These are phyloP conservation scores for Linnaemya tessellans DNA, from an alignment of 2,888 invertebrate genomes.

Conservation along the genomic window DNA sequence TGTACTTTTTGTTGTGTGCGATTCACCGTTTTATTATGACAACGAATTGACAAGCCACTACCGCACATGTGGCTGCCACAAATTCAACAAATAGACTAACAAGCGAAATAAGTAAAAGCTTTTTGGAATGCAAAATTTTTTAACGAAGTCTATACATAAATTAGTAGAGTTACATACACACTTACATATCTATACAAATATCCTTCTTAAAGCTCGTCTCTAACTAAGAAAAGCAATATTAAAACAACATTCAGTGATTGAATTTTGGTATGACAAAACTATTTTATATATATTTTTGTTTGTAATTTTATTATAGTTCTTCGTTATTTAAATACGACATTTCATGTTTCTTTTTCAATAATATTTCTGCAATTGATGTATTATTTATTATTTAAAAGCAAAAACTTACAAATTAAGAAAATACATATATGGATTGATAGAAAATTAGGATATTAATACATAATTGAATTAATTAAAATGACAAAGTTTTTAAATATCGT, in stretches of 20 bases:
- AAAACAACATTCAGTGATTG: conserved; percentile 45
- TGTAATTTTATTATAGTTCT: conserved; percentile 64
- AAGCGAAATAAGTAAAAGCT: too few relatives aligned
- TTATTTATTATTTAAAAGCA: conserved; percentile 25
- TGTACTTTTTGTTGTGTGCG: too few relatives aligned
- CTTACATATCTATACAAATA: too few relatives aligned
- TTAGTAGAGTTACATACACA: too few relatives aligned
- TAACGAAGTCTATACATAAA: too few relatives aligned
- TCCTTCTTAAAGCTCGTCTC: too few relatives aligned
- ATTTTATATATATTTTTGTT: conserved; percentile 72
- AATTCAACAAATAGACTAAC: too few relatives aligned
- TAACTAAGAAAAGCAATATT: conserved; percentile 3
- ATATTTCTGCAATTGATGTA: conserved; percentile 29
- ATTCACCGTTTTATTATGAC: too few relatives aligned
- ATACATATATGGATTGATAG: not conserved
- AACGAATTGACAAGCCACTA: too few relatives aligned
- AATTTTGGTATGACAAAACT: conserved; percentile 76
- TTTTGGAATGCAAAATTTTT: too few relatives aligned
- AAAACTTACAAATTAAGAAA: conserved; percentile 25
- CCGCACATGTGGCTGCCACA: too few relatives aligned
- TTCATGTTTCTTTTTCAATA: conserved; percentile 12
- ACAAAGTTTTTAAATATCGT: conserved; percentile 32
- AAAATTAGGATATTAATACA: conserved; percentile 23
- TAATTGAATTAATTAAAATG: conserved; percentile 37
- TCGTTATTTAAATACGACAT: conserved; percentile 57